A percentile compares a stretch with the other conserved stretches of the same genome.
These are phyloP conservation scores for Oreocharis arfaki DNA, from an alignment of 2,113 vertebrate species.

Conservation along the genomic window DNA sequence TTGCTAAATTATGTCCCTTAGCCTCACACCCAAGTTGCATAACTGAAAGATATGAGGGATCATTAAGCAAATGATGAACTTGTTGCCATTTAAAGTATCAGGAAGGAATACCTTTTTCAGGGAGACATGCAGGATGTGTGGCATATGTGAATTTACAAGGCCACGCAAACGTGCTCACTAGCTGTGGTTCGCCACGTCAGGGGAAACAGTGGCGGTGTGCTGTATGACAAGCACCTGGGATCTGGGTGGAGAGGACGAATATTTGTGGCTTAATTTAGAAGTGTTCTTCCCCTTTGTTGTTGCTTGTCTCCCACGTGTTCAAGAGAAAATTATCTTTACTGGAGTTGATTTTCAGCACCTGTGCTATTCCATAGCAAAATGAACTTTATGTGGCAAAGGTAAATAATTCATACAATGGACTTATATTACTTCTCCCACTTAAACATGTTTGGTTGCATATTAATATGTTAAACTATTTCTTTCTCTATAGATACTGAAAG, in stretches of 20 bases:
- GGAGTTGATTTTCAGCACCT: neutral
- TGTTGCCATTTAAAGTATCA: neutral
- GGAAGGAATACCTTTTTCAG: neutral
- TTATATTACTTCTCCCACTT: neutral
- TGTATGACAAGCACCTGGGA: neutral
- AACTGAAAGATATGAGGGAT: neutral
- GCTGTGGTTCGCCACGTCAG: neutral
- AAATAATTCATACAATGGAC: neutral
- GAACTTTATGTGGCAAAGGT: neutral
- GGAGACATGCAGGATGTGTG: neutral
- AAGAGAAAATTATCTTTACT: neutral
- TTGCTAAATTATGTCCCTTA: neutral
- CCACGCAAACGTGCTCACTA: neutral
- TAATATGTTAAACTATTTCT: neutral
- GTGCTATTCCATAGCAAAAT: neutral
- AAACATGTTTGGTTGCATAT: neutral
- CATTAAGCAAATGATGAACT: neutral
- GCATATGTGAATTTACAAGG: neutral
- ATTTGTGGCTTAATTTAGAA: neutral
- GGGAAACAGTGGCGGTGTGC: neutral
- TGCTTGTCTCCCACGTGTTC: neutral
- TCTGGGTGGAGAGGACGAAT: neutral
- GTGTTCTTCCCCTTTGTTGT: neutral
- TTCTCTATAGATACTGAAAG: neutral
- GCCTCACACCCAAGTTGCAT: neutral